Evolutionary conservation across 2,113 vertebrate genomes (phyloP).

Genomic region (Loxodonta africana): DNA sequence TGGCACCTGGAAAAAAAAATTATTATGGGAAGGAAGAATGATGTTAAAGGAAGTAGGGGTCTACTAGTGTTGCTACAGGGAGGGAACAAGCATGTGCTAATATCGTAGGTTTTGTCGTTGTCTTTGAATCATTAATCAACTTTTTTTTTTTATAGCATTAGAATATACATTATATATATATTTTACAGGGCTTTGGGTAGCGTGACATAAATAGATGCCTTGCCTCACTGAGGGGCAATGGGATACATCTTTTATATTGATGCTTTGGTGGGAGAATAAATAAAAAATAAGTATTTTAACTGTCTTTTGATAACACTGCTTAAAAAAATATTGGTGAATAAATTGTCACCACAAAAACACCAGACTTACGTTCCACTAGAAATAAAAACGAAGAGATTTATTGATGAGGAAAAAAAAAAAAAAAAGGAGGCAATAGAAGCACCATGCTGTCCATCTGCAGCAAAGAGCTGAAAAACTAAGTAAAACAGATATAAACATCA

Average conservation of each 20-base stretch:
- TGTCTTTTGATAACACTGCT: not conserved
- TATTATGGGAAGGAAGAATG: not conserved
- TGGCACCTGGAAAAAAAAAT: not conserved
- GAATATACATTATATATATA: not conserved
- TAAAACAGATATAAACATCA: too few species aligned
- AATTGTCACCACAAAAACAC: not conserved
- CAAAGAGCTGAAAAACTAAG: too few species aligned
- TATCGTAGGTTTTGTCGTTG: not conserved
- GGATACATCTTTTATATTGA: not conserved
- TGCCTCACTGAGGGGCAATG: not conserved
- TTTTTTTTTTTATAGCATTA: not conserved
- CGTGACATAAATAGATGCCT: not conserved
- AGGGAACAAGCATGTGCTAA: not conserved
- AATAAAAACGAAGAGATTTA: too few species aligned
- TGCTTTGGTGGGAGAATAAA: not conserved
- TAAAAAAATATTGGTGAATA: not conserved
- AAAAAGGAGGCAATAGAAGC: too few species aligned
- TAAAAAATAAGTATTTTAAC: not conserved
- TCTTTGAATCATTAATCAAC: not conserved
- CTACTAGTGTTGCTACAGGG: not conserved
- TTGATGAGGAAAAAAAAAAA: too few species aligned
- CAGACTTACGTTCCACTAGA: too few species aligned
- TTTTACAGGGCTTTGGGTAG: not conserved
- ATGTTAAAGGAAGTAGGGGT: not conserved
- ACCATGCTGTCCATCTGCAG: too few species aligned